Evolutionary conservation across 2,888 invertebrate species (phyloP), one percentile per base, ranked within the genome.

Genomic region (Ophion slaviceki): DNA sequence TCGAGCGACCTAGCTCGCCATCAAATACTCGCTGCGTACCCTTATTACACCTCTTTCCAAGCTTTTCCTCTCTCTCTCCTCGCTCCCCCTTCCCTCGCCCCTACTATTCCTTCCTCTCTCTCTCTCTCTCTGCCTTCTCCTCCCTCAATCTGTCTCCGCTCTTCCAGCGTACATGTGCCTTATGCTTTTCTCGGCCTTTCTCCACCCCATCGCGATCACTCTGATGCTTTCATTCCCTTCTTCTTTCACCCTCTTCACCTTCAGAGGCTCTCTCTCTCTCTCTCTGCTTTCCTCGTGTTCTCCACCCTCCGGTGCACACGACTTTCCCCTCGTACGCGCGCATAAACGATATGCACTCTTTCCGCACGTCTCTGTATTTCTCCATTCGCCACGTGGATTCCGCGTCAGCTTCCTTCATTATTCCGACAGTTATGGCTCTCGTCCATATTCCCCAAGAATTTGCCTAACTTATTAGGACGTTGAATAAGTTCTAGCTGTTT

Each of bases 1-100:
- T 68, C 87, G 75, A 76, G 80, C 87, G 76, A 82, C 85, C 86
- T 85, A 80, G 85, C 85, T 67, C 80, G 78, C 85, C 81, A 57
- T 66, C 76, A 66, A 79, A 82, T 79, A 70, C 59, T 53, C 61
- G 40, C 75, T 82, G 68, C 74, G 79, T 82, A 53, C 64, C 80
- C 59, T 45, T n/a, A 70, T 82, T 81, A 70, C 77, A 71, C 70
- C 67, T 64, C 40, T 66, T 76, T 57, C 57, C 70, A 62, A 14
- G 20, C 79, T 47, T 20, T 57, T 67, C 61, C 14, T 36, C 59
- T 28, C 32, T 36, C 32, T 24, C 62, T 71, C 7, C 64, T 64
- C 24, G 53, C 61, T 14, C 47, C 0, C 61, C 2, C 20, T 20
- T 47, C 28, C 57, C 66, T 32, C 53, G 20, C 53, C 17, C 5